Evolutionary conservation across 2,888 invertebrate genomes (phyloP), one percentile per base, ranked within the genome.

Genomic region (Epistrophe grossulariae): DNA sequence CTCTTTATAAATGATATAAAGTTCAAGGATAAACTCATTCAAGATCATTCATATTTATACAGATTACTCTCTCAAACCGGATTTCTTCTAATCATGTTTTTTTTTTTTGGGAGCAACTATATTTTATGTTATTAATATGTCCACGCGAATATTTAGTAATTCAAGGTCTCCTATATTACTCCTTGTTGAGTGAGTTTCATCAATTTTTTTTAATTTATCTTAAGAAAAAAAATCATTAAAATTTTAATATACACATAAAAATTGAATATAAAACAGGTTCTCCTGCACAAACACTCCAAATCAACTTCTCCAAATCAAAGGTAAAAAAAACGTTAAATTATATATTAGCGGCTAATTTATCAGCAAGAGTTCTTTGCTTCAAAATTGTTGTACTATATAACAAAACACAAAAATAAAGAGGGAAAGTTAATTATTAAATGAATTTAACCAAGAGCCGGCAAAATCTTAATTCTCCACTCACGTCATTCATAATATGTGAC

Each of bases 11-110:
- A 52, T 11, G 15, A 79, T 2, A 28, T 79, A 74, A 59, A 82
- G 85, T 85, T 85, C 85, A 85, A 85, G 85, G 85, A 85, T 85
- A 74, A 60, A 48, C 57, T 57, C 77, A 77, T 38, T 68, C 40
- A 43, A 45, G 70, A 28, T 52, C 73, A 70, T 64, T 73, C 74
- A 38, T 52, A 13, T 13, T 28, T 19, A 48, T 28, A 4, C 5
- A 28, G 2, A 28, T 2, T 5, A 48, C n/a, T 55, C 68, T 70
- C 52, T 72, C 55, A 71, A 81, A 85, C 85, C 74, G 48, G 85
- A 82, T 78, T 81, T 48, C 4, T 10, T 55, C 68, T 74, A 76
- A 38, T 64, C 28, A 17, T n/a, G 77, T 72, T 77, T 77, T 17
- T n/a, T n/a, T n/a, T n/a, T n/a, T n/a, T n/a, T n/a, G n/a, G 45